Evolutionary conservation across 2,797 vertebrate species (phyloP), one percentile per base, ranked within the genome.

Genomic region (Mergus octosetaceus): DNA sequence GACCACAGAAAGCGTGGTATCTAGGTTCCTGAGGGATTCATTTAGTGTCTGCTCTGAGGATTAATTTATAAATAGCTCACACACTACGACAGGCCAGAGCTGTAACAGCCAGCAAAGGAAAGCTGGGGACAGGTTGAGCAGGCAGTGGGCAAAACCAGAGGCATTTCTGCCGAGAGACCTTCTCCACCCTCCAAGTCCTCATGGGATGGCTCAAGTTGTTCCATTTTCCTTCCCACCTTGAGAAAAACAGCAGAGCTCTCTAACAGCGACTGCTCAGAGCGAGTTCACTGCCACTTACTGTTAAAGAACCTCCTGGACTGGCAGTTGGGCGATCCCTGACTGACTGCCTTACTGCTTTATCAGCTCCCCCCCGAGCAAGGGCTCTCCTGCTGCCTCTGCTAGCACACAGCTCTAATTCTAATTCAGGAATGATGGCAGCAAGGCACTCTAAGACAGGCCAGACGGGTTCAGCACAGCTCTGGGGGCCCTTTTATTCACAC

Each of bases 381-480:
- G 14, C n/a, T 25, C 21, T 66, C 7, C n/a, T n/a, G n/a, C 65
- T 34, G 62, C 11, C 49, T 27, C 82, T 62, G 60, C 72, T 17
- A 65, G 69, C 57, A 51, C 84, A 39, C 32, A 57, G n/a, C 2
- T 11, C 21, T 54, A 68, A 61, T 54, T 10, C 27, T 45, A 11
- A 51, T 25, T 51, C 0, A 0, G 25, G 13, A 32, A 77, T 0
- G 0, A 5, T 0, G 12, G 25, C 79, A 71, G 47, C 18, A 85
- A 49, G 47, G n/a, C 22, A 41, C 47, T 19, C 22, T 27, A 58
- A 6, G 4, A n/a, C 2, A 22, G 1, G 10, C 39, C 60, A 77
- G 15, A 20, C 19, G 28, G 12, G 27, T 2, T 78, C 58, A 83
- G 36, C 39, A 49, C 0, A 0, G 62, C 70, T 90, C 41, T 60